Evolutionary conservation across 2,113 vertebrate genomes (phyloP).

Genomic region (Columba livia): DNA sequence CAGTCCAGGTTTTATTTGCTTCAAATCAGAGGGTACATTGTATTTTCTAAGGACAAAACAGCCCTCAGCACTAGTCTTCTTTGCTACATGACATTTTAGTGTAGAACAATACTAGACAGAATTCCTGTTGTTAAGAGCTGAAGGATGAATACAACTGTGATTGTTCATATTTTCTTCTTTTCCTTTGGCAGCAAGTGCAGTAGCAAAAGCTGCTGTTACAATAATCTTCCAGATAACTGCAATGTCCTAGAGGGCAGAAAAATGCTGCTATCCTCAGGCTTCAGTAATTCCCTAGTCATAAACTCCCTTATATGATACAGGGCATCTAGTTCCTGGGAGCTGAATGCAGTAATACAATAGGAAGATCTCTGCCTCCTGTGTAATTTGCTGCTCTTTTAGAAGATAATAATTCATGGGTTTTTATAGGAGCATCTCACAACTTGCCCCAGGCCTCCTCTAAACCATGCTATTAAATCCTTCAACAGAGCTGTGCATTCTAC

Average conservation of each 20-base stretch:
- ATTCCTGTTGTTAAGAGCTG: background rate
- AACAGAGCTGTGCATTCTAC: accelerated
- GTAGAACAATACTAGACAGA: background rate
- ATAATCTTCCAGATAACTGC: background rate
- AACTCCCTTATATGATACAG: accelerated
- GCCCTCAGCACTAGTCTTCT: background rate
- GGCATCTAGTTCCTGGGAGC: background rate
- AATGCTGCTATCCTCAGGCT: background rate
- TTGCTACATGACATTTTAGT: background rate
- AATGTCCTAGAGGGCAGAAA: background rate
- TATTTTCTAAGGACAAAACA: background rate
- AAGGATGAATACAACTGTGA: background rate
- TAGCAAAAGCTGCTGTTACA: background rate
- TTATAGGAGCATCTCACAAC: background rate
- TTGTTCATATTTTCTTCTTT: background rate
- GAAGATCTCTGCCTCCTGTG: background rate
- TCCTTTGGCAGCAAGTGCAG: background rate
- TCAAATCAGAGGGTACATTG: background rate
- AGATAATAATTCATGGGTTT: background rate
- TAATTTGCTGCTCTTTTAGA: background rate
- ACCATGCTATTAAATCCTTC: accelerated
- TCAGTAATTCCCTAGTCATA: background rate
- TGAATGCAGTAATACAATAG: background rate
- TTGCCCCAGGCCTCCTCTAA: background rate
- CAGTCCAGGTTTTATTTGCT: background rate